Conservation (phyloP, 1,140 invertebrate genomes). For the Eueides isabella region DNA sequence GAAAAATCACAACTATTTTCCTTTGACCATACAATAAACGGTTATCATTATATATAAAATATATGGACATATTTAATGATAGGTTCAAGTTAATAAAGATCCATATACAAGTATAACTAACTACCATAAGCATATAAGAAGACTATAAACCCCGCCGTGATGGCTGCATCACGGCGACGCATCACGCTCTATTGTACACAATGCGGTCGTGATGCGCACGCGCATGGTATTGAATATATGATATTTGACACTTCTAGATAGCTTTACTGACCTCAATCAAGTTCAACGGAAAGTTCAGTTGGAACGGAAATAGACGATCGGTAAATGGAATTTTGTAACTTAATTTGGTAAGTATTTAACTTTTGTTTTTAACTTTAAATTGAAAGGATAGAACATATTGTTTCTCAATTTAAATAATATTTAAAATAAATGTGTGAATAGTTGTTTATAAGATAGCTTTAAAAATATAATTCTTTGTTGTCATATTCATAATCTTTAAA, state of each 20-base stretch:
- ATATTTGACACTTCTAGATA: constrained; percentile 20
- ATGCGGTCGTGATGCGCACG: constrained; percentile 36
- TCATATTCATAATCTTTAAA: too few species aligned
- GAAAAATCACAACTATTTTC: too few species aligned
- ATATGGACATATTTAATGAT: too few species aligned
- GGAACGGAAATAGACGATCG: neutral
- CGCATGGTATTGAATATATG: constrained; percentile 34
- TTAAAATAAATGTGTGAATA: too few species aligned
- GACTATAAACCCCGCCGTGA: constrained; percentile 20
- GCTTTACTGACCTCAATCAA: constrained; percentile 17
- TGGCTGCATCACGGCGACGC: constrained; percentile 30
- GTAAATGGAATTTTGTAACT: neutral
- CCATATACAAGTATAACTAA: neutral
- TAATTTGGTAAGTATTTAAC: too few species aligned
- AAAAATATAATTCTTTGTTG: too few species aligned
- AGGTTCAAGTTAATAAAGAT: neutral
- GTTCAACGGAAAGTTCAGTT: constrained; percentile 13
- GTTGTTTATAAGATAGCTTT: too few species aligned
- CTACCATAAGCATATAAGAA: neutral
- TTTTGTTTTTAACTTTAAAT: too few species aligned
- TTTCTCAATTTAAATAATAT: too few species aligned
- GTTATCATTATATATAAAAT: too few species aligned
- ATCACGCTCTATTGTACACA: constrained; percentile 22
- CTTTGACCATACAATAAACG: too few species aligned
- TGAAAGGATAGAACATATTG: too few species aligned